phyloP scores from a whole-genome alignment of 2,888 invertebrate species.

The Capitulum mitella region DNA sequence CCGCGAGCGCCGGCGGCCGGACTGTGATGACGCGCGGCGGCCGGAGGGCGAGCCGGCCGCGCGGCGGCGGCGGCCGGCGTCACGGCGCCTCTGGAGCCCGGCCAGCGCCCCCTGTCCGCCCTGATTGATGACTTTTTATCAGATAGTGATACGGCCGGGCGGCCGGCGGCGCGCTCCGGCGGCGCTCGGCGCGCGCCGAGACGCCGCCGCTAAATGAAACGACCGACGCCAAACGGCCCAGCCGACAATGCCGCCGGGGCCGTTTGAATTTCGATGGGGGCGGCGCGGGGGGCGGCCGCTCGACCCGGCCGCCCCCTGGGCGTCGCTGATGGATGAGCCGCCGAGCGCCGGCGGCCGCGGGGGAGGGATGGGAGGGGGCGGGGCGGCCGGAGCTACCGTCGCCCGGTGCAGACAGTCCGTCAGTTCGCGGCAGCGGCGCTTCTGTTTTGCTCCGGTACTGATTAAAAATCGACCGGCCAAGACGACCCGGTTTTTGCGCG shows the following conservation, averaged over 20 bases:
- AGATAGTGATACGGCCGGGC: neutral
- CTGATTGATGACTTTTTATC: slow-evolving; percentile 24
- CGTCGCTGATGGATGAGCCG: neutral
- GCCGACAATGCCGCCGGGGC: neutral
- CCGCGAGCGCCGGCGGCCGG: no score
- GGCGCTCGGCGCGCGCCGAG: neutral
- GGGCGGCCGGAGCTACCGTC: neutral
- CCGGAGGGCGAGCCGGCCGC: neutral
- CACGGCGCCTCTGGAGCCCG: neutral
- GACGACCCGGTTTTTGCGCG: no score
- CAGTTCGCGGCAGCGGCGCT: neutral
- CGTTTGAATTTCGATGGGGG: neutral
- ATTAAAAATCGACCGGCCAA: slow-evolving; percentile 1
- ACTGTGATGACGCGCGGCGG: neutral
- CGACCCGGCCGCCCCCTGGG: no score
- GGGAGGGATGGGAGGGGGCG: neutral
- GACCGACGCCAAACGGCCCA: neutral
- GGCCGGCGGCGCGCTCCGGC: neutral
- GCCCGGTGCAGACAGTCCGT: neutral
- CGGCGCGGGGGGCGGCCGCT: no score
- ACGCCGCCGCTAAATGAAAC: neutral
- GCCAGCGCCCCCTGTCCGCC: slow-evolving; percentile 1
- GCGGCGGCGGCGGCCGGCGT: neutral
- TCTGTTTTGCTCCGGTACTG: neutral
- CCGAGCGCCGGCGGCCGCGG: neutral